A percentile compares a stretch with the other conserved stretches of the same genome.
phyloP scores from a whole-genome alignment of 2,888 invertebrate species.

The Drosophila longiperda region DNA sequence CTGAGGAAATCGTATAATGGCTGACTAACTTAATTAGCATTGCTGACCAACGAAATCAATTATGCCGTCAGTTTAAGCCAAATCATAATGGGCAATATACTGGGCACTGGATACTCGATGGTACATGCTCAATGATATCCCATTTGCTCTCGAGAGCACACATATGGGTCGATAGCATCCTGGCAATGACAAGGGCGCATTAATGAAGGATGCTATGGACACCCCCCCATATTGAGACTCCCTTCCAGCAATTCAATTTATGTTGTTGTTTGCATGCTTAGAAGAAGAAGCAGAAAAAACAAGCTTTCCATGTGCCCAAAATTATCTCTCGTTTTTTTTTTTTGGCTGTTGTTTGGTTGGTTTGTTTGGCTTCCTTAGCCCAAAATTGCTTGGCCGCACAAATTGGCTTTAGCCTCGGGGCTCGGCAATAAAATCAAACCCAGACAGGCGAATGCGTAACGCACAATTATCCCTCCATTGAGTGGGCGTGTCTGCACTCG shows the following conservation, averaged over 20 bases:
- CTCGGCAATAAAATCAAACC: constrained; percentile 70
- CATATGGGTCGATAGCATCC: constrained; percentile 45
- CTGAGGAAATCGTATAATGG: constrained; percentile 65
- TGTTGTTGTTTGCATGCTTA: constrained; percentile 11
- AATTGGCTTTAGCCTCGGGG: constrained; percentile 60
- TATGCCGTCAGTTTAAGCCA: constrained; percentile 46
- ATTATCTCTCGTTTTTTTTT: constrained; percentile 44
- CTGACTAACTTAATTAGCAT: constrained; percentile 55
- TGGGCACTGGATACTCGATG: neutral
- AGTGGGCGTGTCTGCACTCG: constrained; percentile 63
- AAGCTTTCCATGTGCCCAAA: constrained; percentile 55
- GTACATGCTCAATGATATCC: constrained; percentile 37
- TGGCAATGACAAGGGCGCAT: constrained; percentile 44
- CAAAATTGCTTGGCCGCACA: constrained; percentile 63
- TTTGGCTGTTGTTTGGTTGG: constrained; percentile 14
- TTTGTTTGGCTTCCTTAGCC: constrained; percentile 59
- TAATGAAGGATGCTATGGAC: constrained; percentile 54
- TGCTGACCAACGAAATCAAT: constrained; percentile 63
- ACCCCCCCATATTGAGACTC: constrained; percentile 13
- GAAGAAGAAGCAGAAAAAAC: neutral
- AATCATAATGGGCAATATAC: constrained; percentile 13
- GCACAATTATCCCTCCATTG: constrained; percentile 74
- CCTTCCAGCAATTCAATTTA: constrained; percentile 34
- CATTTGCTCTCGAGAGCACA: constrained; percentile 29
- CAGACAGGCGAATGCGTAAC: constrained; percentile 73